Evolutionary conservation across 1,140 invertebrate genomes (phyloP), one percentile per base, ranked within the genome.

Genomic region (Catajapyx aquilonaris): DNA sequence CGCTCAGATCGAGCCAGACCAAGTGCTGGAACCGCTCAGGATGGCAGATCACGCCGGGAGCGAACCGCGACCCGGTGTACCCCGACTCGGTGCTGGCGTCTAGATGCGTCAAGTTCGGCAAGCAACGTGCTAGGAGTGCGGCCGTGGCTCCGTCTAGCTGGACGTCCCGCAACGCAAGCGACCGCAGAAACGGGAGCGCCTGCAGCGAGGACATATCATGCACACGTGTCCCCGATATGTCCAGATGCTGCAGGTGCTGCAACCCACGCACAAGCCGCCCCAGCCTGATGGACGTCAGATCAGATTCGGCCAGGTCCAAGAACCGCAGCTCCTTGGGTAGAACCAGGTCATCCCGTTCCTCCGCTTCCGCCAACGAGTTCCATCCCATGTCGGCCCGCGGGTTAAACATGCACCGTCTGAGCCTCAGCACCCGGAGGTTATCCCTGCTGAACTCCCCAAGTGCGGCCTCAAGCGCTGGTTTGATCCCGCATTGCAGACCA

Each of bases 371-470:
- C n/a, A n/a, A n/a, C n/a, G n/a, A n/a, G n/a, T n/a, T n/a, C n/a
- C n/a, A n/a, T n/a, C n/a, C n/a, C n/a, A n/a, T n/a, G n/a, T n/a
- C n/a, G n/a, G n/a, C n/a, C n/a, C n/a, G n/a, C n/a, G n/a, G n/a
- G n/a, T n/a, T n/a, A n/a, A n/a, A n/a, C n/a, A n/a, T n/a, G n/a
- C n/a, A n/a, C n/a, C n/a, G n/a, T n/a, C n/a, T n/a, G 59, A 59
- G 80, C 71, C 48, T 74, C 68, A 38, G 71, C 68, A 76, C 71
- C 46, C 71, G 65, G 37, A 81, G 58, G 5, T 68, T 69, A 46
- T 71, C 66, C 40, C 64, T 65, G 52, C 76, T 76, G 43, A 81
- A 69, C 51, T 79, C 71, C 23, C 76, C 80, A 43, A 68, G 61
- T 40, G 73, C 70, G 1, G 80, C 67, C 56, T 79, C 76, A n/a